Evolutionary conservation across 2,888 invertebrate species (phyloP).

Genomic region (Drosophila tanythrix): DNA sequence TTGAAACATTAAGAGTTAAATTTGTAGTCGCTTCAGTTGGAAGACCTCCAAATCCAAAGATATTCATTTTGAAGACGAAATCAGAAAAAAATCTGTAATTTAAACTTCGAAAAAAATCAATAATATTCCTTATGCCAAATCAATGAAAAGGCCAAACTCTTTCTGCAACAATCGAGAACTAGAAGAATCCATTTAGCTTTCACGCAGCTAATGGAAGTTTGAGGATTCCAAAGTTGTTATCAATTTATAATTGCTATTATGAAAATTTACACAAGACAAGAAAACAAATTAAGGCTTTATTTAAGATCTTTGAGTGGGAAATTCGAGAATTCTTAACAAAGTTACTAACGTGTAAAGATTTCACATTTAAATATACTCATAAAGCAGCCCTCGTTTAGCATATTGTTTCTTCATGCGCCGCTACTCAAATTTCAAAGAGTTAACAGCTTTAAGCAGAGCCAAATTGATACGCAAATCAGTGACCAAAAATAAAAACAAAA

Average conservation of each 20-base stretch:
- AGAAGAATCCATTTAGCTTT: not conserved
- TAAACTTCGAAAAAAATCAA: too few relatives aligned
- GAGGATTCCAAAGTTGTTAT: not conserved
- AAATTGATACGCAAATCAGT: conserved; percentile 57
- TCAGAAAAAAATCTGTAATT: too few relatives aligned
- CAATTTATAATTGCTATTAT: not conserved
- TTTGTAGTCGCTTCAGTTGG: not conserved
- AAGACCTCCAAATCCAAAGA: not conserved
- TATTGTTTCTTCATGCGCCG: conserved; percentile 13
- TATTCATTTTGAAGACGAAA: not conserved
- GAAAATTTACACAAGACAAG: not conserved
- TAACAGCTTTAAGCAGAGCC: conserved; percentile 54
- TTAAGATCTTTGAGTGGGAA: not conserved
- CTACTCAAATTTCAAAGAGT: conserved; percentile 74
- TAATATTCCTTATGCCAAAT: too few relatives aligned
- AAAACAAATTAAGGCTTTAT: not conserved
- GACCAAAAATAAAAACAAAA: conserved; percentile 37
- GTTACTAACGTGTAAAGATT: not conserved
- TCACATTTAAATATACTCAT: conserved; percentile 1
- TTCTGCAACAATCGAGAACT: too few relatives aligned
- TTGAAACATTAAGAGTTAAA: too few relatives aligned
- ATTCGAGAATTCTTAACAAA: not conserved
- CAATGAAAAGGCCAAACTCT: too few relatives aligned
- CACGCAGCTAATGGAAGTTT: not conserved
- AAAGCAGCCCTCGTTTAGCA: conserved; percentile 40